phyloP scores from a whole-genome alignment of 2,113 vertebrate genomes.

The Conger conger region DNA sequence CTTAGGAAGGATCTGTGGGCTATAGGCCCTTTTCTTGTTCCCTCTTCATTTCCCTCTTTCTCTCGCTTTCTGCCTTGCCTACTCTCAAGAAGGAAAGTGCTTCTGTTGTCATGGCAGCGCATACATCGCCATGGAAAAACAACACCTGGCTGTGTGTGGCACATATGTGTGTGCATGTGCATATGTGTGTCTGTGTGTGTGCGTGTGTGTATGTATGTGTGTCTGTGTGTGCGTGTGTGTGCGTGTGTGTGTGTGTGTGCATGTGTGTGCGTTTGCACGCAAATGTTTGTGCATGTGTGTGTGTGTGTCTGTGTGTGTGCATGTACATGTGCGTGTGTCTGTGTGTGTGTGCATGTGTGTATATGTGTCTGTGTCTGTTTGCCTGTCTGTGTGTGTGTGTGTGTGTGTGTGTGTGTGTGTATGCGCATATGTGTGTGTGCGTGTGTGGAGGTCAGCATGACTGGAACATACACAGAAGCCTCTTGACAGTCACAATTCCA shows the following conservation, averaged over 20 bases:
- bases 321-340: background rate
- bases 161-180: background rate
- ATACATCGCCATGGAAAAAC: background rate
- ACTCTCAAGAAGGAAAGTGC: background rate
- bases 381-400: background rate
- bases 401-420: background rate
- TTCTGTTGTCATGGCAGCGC: conserved; percentile 15
- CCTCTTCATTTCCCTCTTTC: background rate
- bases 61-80: background rate
- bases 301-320: background rate
- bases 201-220: background rate
- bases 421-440: background rate
- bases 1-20: too few relatives aligned
- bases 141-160: background rate
- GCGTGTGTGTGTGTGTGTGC: background rate
- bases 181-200: background rate
- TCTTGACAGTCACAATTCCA: too few relatives aligned
- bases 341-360: background rate
- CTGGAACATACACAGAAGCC: too few relatives aligned
- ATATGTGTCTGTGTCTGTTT: too few relatives aligned
- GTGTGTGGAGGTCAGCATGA: background rate
- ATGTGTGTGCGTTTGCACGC: too few relatives aligned
- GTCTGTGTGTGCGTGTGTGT: background rate
- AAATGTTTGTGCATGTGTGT: background rate
- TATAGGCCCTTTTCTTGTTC: background rate